Evolutionary conservation across 2,797 vertebrate species (phyloP).

Genomic region (Natrix natrix): DNA sequence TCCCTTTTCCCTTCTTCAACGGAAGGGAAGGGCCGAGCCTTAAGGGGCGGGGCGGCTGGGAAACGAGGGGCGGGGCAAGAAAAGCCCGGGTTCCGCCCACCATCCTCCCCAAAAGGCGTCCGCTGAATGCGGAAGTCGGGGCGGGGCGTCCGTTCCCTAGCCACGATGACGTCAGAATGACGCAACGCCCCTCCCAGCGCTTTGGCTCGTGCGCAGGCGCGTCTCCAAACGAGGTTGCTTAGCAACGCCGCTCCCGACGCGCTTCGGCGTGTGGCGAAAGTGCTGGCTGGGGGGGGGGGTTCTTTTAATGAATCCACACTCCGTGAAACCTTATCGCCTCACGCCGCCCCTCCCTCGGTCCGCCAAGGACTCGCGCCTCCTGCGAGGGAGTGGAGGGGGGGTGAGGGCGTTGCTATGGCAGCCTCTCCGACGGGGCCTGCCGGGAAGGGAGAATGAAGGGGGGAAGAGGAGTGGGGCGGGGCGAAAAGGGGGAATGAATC

Average conservation of each 20-base stretch:
- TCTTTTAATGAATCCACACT: not conserved
- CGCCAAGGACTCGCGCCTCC: not conserved
- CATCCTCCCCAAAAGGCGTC: not conserved
- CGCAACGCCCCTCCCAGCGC: not conserved
- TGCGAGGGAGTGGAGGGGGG: too few species aligned
- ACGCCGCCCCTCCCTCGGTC: not conserved
- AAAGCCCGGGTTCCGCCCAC: too few species aligned
- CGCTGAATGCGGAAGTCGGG: not conserved
- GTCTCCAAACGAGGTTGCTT: conserved; percentile 38
- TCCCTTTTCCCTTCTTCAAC: not conserved
- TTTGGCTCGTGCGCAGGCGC: too few species aligned
- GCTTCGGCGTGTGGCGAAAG: not conserved
- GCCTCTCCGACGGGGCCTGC: conserved; percentile 29
- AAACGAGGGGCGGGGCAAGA: too few species aligned
- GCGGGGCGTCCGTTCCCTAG: not conserved
- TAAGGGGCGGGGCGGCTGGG: too few species aligned
- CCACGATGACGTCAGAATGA: not conserved
- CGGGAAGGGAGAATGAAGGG: not conserved
- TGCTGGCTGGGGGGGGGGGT: fast-evolving
- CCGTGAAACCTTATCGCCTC: not conserved
- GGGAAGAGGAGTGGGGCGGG: not conserved
- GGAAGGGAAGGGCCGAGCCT: too few species aligned
- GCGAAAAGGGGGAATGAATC: too few species aligned
- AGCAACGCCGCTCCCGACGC: not conserved
- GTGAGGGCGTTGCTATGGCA: conserved; percentile 47